phyloP scores from a whole-genome alignment of 2,888 invertebrate genomes.

The Pherbina coryleti region DNA sequence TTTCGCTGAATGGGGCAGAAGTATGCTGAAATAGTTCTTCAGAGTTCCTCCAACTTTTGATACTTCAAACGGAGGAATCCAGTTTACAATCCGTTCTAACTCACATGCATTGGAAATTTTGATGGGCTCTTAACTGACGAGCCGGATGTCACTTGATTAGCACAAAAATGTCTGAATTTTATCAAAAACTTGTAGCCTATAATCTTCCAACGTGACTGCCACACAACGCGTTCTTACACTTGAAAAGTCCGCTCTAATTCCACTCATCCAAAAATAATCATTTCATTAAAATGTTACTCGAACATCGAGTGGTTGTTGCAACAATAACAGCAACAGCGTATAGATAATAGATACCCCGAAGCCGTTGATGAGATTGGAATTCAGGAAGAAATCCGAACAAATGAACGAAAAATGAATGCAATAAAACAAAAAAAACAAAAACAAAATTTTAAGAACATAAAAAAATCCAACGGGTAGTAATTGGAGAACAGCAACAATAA shows the following conservation, averaged over 20 bases:
- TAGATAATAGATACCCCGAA: slow-evolving; percentile 22
- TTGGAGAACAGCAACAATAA: not conserved
- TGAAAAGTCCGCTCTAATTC: not conserved
- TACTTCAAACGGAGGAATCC: too few species aligned
- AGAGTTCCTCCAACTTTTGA: too few species aligned
- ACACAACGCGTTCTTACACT: not conserved
- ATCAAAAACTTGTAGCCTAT: too few species aligned
- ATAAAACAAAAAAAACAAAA: not conserved
- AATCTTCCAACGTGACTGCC: not conserved
- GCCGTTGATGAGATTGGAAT: slow-evolving; percentile 9
- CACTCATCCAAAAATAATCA: not conserved
- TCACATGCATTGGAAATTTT: too few species aligned
- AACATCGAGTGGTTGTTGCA: slow-evolving; percentile 9
- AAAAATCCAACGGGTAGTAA: not conserved
- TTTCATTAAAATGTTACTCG: slow-evolving; percentile 10
- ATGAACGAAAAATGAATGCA: not conserved
- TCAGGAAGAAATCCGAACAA: slow-evolving; percentile 18
- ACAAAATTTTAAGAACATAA: too few species aligned
- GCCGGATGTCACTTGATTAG: too few species aligned
- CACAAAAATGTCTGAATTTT: too few species aligned
- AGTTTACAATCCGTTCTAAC: too few species aligned
- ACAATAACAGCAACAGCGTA: slow-evolving; percentile 11
- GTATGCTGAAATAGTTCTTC: too few species aligned
- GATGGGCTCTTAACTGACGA: too few species aligned
- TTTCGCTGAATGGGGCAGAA: too few species aligned